These are phyloP conservation scores for Steinernema carpocapsae DNA, from an alignment of 2,888 invertebrate genomes.

Conservation along the genomic window DNA sequence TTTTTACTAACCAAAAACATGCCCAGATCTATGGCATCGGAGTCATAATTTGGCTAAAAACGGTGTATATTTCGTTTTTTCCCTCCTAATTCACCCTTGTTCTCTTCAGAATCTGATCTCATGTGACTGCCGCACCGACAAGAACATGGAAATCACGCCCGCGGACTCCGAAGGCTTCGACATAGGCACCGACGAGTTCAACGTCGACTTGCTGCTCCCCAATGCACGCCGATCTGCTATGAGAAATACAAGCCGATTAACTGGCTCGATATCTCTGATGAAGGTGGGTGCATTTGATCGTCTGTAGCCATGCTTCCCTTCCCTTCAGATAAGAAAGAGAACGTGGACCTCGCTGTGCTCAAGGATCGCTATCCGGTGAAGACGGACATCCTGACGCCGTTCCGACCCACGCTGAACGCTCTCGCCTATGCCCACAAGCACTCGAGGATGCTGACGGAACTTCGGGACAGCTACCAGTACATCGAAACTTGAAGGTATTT, in stretches of 20 bases:
- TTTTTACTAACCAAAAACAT: background rate
- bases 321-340: background rate
- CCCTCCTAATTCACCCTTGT: background rate
- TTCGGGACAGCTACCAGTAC: background rate
- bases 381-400: conserved; percentile 19
- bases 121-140: conserved; percentile 9
- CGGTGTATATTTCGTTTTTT: too few species aligned
- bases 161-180: background rate
- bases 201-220: background rate
- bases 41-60: too few species aligned
- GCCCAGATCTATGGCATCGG: too few species aligned
- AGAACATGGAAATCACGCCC: background rate
- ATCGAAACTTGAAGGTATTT: background rate
- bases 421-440: conserved; percentile 17
- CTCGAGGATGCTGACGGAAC: background rate
- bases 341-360: background rate
- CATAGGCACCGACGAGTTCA: background rate
- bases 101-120: background rate
- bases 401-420: background rate
- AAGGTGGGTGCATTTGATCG: background rate
- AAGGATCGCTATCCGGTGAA: conserved; percentile 8
- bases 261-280: background rate
- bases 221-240: background rate
- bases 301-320: background rate
- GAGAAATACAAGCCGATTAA: conserved; percentile 1